Percentiles rank a stretch among this genome's conserved stretches.
Conservation (phyloP, 2,888 invertebrate genomes). For the Pyrrhosoma nymphula region DNA sequence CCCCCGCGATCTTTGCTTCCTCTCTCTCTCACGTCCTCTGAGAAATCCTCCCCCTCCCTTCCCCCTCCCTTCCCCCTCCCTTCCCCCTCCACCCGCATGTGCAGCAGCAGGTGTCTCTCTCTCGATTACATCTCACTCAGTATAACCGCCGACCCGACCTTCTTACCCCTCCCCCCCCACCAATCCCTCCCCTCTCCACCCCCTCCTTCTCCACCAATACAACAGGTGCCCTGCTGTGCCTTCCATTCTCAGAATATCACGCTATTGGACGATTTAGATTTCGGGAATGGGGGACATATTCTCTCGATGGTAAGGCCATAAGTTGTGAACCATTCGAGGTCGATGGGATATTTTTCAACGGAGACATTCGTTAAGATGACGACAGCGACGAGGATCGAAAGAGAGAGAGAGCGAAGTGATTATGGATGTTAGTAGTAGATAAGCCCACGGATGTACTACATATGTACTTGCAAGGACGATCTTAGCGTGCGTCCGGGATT, state of each 20-base stretch:
- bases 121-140: neutral
- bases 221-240: neutral
- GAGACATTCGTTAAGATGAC: neutral
- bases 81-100: too few species aligned
- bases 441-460: too few species aligned
- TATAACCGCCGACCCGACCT: too few species aligned
- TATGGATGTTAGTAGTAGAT: too few species aligned
- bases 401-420: neutral
- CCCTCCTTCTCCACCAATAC: too few species aligned
- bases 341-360: neutral
- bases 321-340: neutral
- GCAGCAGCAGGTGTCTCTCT: too few species aligned
- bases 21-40: neutral
- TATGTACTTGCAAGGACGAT: too few species aligned
- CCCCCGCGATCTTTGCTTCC: neutral
- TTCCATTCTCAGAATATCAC: neutral
- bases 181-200: too few species aligned
- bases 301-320: neutral
- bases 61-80: neutral
- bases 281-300: neutral
- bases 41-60: neutral
- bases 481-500: too few species aligned
- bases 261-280: neutral
- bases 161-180: too few species aligned
- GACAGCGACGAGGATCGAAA: neutral